A percentile compares a stretch with the other conserved stretches of the same genome.
Evolutionary conservation across 2,888 invertebrate genomes (phyloP).

Genomic region (Lumbricus terrestris): DNA sequence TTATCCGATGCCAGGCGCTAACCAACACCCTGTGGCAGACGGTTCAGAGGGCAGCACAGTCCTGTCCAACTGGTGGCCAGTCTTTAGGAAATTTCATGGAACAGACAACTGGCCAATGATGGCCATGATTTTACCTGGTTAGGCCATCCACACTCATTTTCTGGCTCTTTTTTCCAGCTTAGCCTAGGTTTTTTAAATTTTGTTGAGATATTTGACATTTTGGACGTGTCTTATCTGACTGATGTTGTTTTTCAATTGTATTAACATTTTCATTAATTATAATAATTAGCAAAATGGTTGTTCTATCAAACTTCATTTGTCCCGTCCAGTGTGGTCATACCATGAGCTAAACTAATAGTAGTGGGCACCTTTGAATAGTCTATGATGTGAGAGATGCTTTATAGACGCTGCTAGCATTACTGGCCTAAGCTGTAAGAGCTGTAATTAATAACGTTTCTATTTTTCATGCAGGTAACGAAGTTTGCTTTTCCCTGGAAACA

Average conservation of each 20-base stretch:
- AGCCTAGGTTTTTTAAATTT: neutral
- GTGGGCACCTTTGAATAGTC: no score
- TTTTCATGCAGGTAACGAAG: constrained; percentile 74
- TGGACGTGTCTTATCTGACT: neutral
- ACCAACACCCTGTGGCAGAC: constrained; percentile 14
- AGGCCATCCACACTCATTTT: constrained; percentile 25
- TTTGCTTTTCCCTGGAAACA: constrained; percentile 91
- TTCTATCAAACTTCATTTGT: neutral
- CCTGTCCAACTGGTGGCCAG: constrained; percentile 53
- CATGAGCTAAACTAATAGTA: neutral
- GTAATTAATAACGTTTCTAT: neutral
- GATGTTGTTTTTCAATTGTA: neutral
- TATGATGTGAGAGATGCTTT: no score
- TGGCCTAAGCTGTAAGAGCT: neutral
- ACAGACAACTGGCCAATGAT: constrained; percentile 81
- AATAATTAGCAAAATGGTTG: neutral
- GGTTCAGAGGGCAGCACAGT: constrained; percentile 23
- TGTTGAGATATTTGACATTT: neutral
- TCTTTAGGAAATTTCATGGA: constrained; percentile 60
- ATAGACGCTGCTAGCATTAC: neutral
- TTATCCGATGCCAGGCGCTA: neutral
- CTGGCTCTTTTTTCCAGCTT: neutral
- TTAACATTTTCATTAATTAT: neutral
- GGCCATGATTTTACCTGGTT: constrained; percentile 74
- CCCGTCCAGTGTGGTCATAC: no score